Conservation (phyloP, 2,113 vertebrate genomes). For the Phrynocephalus versicolor region DNA sequence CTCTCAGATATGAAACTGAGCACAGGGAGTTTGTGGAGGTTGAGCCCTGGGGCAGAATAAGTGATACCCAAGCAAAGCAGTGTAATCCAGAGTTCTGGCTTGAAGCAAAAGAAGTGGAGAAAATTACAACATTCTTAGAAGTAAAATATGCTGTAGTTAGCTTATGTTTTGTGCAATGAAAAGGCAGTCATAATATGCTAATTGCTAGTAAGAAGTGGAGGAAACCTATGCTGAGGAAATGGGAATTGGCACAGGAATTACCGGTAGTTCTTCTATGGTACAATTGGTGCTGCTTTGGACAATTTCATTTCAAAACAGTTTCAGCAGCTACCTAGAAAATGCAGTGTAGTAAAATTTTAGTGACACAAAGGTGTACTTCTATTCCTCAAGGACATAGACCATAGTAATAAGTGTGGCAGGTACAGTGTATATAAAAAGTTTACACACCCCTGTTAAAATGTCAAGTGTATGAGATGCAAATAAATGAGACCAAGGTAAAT, state of each 20-base stretch:
- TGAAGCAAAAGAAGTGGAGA: neutral
- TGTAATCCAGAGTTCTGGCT: neutral
- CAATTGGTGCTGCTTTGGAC: neutral
- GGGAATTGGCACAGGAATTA: neutral
- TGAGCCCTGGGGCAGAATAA: neutral
- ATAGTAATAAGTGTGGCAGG: no score
- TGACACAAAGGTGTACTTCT: neutral
- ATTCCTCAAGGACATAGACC: neutral
- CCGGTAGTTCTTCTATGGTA: neutral
- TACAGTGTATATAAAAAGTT: no score
- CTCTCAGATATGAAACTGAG: neutral
- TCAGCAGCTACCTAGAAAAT: neutral
- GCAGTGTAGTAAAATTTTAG: neutral
- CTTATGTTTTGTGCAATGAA: neutral
- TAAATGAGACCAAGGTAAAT: no score
- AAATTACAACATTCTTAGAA: conserved; percentile 10
- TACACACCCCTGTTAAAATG: no score
- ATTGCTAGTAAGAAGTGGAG: neutral
- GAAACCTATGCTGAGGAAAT: neutral
- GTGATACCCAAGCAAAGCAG: neutral
- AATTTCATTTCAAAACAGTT: neutral
- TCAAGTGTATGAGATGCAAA: no score
- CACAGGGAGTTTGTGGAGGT: neutral
- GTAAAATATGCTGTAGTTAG: neutral
- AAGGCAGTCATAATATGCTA: neutral